phyloP scores from a whole-genome alignment of 1,140 invertebrate genomes.

The Thaumatotibia leucotreta region DNA sequence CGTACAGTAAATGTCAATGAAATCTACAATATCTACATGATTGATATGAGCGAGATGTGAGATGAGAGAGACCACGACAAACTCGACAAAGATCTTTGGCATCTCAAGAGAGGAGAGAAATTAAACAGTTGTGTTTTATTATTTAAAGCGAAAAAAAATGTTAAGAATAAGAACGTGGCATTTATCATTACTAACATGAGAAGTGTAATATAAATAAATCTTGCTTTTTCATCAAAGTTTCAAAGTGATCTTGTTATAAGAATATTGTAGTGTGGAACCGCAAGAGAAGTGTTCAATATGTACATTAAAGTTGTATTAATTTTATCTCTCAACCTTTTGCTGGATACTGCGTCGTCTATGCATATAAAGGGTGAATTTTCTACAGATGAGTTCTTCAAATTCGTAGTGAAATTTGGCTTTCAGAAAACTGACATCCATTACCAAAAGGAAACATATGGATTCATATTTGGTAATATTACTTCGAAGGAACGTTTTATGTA shows the following conservation, averaged over 20 bases:
- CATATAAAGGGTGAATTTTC: slow-evolving; percentile 65
- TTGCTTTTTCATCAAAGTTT: background rate
- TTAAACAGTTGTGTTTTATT: background rate
- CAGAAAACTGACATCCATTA: slow-evolving; percentile 94
- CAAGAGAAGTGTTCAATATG: slow-evolving; percentile 41
- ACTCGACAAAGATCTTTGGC: background rate
- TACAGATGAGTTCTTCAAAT: slow-evolving; percentile 86
- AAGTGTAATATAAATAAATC: background rate
- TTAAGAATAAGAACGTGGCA: background rate
- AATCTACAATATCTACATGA: too few relatives aligned
- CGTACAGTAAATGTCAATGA: too few relatives aligned
- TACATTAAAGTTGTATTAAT: slow-evolving; percentile 43
- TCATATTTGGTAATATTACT: slow-evolving; percentile 96
- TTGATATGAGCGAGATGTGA: background rate
- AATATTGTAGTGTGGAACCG: background rate
- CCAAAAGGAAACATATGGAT: slow-evolving; percentile 90
- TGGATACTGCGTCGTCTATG: slow-evolving; percentile 34
- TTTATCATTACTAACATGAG: background rate
- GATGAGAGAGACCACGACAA: too few relatives aligned
- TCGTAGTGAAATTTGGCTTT: slow-evolving; percentile 96
- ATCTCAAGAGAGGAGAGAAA: background rate
- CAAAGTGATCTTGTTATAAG: background rate
- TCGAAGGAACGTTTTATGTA: slow-evolving; percentile 80
- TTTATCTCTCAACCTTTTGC: slow-evolving; percentile 42
- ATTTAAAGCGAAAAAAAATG: background rate